These are phyloP conservation scores for Ia io DNA, from an alignment of 2,113 vertebrate species.

Conservation along the genomic window DNA sequence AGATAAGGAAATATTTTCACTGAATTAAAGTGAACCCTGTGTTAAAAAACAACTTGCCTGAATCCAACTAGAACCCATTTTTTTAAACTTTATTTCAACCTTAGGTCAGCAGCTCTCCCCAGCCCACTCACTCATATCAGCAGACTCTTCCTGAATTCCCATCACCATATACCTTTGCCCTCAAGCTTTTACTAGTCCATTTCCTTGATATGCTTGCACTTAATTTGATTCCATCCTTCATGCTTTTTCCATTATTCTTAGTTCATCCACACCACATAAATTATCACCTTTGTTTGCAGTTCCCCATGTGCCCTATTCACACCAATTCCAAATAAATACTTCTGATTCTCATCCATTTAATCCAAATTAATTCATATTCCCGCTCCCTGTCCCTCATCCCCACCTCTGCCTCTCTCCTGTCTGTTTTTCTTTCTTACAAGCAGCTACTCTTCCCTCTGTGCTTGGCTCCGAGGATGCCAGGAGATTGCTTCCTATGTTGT, in stretches of 20 bases:
- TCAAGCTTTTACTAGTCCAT: constrained; percentile 39
- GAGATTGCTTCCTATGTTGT: not conserved
- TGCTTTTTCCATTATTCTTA: constrained; percentile 71
- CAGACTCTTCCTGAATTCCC: not conserved
- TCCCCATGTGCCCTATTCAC: constrained; percentile 74
- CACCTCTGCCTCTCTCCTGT: not conserved
- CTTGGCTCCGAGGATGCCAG: constrained; percentile 36
- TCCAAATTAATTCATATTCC: constrained; percentile 77
- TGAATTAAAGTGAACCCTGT: constrained; percentile 5
- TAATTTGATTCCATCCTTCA: constrained; percentile 59
- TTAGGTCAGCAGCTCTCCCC: constrained; percentile 21
- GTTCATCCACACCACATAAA: constrained; percentile 77
- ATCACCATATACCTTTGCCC: constrained; percentile 47
- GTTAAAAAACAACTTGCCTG: constrained; percentile 44
- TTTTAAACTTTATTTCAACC: constrained; percentile 37
- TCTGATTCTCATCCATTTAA: constrained; percentile 80
- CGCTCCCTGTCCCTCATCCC: constrained; percentile 1
- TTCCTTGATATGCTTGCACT: constrained; percentile 57
- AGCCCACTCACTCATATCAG: not conserved
- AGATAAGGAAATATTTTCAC: constrained; percentile 23
- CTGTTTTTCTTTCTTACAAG: constrained; percentile 58
- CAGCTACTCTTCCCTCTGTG: constrained; percentile 61
- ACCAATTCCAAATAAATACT: constrained; percentile 81
- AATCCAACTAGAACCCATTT: constrained; percentile 33
- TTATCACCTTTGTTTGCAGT: constrained; percentile 76